These are phyloP conservation scores for Hoplodrina blanda DNA, from an alignment of 2,888 invertebrate species.

Conservation along the genomic window DNA sequence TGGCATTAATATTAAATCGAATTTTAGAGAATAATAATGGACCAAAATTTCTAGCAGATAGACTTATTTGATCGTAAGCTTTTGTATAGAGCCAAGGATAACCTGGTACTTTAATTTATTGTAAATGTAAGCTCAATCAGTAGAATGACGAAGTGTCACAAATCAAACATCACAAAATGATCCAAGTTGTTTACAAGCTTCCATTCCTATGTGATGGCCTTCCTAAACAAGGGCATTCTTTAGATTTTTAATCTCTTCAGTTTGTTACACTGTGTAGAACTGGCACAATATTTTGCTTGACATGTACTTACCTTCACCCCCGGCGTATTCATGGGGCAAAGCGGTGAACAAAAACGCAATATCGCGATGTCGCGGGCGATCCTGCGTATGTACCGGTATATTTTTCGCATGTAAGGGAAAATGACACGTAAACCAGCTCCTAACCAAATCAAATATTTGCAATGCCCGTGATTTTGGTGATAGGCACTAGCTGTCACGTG, in stretches of 20 bases:
- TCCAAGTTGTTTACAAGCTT: not conserved
- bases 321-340: not conserved
- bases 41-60: not conserved
- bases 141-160: not conserved
- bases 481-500: slow-evolving; percentile 52
- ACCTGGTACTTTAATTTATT: not conserved
- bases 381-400: slow-evolving; percentile 37
- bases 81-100: not conserved
- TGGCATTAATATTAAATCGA: slow-evolving; percentile 17
- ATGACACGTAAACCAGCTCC: slow-evolving; percentile 20
- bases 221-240: too few species aligned
- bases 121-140: not conserved
- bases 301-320: not conserved
- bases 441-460: slow-evolving; percentile 50
- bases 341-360: slow-evolving; percentile 12
- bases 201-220: not conserved
- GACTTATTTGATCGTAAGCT: not conserved
- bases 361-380: slow-evolving; percentile 43
- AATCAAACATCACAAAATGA: not conserved
- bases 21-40: slow-evolving; percentile 7
- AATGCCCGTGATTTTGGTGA: slow-evolving; percentile 47
- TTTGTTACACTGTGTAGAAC: not conserved
- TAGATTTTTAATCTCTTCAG: not conserved
- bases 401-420: slow-evolving; percentile 48
- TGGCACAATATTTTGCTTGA: not conserved